phyloP scores from a whole-genome alignment of 2,113 vertebrate genomes.

The Meleagris gallopavo region DNA sequence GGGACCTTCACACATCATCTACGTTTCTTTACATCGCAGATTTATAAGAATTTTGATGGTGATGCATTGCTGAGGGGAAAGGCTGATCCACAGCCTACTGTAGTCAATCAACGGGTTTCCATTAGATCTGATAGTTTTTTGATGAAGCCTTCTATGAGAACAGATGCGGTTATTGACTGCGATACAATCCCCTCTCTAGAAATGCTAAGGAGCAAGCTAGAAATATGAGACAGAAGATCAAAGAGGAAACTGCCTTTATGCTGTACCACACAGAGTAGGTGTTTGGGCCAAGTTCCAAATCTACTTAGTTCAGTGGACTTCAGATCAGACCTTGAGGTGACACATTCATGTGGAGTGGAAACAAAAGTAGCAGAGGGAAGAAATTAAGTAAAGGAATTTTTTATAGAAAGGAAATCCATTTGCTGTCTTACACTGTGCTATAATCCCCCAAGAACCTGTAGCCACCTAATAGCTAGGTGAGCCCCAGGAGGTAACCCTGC shows the following conservation, averaged over 20 bases:
- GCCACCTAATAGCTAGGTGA: background rate
- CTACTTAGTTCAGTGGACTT: constrained; percentile 28
- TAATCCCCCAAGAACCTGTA: background rate
- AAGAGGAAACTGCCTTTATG: constrained; percentile 2
- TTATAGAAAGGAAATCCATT: constrained; percentile 31
- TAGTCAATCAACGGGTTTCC: constrained; percentile 28
- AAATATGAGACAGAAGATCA: constrained; percentile 45
- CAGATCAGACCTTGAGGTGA: constrained; percentile 42
- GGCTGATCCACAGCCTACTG: background rate
- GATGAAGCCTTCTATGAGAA: background rate
- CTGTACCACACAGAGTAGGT: constrained; percentile 44
- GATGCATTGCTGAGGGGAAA: background rate
- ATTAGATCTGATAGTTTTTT: background rate
- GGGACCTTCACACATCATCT: constrained; percentile 10
- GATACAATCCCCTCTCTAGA: background rate
- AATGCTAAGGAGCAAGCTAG: background rate
- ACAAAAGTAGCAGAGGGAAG: background rate
- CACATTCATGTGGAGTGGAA: background rate
- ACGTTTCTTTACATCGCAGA: constrained; percentile 18
- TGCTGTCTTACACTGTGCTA: background rate
- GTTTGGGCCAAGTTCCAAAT: constrained; percentile 47
- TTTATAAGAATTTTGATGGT: background rate
- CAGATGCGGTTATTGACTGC: constrained; percentile 34
- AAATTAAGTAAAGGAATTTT: constrained; percentile 25
- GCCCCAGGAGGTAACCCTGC: background rate